Evolutionary conservation across 2,888 invertebrate species (phyloP), one percentile per base, ranked within the genome.

Genomic region (Schrankia costaestrigalis): DNA sequence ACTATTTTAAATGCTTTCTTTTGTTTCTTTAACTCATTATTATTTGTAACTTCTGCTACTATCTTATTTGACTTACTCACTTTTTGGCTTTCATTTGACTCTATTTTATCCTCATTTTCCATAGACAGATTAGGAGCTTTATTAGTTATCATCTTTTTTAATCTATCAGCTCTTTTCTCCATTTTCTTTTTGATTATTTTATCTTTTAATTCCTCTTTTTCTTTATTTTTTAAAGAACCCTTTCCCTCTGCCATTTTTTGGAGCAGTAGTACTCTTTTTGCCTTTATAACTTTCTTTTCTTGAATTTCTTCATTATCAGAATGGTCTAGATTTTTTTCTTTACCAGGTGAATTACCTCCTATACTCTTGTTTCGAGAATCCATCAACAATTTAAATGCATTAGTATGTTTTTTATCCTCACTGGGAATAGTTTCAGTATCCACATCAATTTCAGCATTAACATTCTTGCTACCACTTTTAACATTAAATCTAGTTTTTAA

Each of bases 331-430:
- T 29, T 46, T 54, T 66, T 73, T 26, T 88, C 88, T 73, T 90
- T 91, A 0, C 92, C 92, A 5, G 90, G 89, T 12, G 91, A 90
- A 73, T 93, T 93, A 11, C 75, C 71, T 1, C 93, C 93, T 42
- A 93, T 89, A 27, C 85, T 84, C 64, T 91, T 91, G 61, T 91
- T 90, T 45, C 92, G 83, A 10, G 90, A 90, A 46, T 90, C 90
- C 93, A 93, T 93, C 80, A 93, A 82, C 15, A 93, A 63, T 57
- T 91, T 82, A 69, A 93, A 93, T 18, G 91, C 92, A 86, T 93
- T 76, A 32, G 70, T 79, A 46, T 79, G 70, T 42, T 73, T 79
- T 42, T 65, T 77, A 12, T 70, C 70, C 39, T 71, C 60, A 30
- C 34, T 56, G 13, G 45, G 45, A 22, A 81, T 35, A 15, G 40